A percentile compares a stretch with the other conserved stretches of the same genome.
Conservation (phyloP, 2,888 invertebrate species). For the Oligia latruncula region DNA sequence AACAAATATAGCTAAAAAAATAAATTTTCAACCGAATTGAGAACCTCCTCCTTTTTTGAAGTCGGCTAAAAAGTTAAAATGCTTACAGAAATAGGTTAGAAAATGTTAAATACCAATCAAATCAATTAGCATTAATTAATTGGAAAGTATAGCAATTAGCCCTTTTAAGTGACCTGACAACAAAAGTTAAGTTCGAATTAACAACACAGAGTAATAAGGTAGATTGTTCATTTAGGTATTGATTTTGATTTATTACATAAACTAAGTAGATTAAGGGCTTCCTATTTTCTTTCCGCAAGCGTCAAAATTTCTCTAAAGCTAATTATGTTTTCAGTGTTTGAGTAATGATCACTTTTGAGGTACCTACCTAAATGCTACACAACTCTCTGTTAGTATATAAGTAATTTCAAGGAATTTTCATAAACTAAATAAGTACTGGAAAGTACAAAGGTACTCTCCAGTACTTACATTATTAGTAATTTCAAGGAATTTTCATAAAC, state of each 20-base stretch:
- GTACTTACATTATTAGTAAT: background rate
- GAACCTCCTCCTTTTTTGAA: too few relatives aligned
- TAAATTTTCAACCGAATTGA: too few relatives aligned
- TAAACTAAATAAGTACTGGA: background rate
- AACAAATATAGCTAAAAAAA: too few relatives aligned
- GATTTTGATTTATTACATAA: slow-evolving; percentile 6
- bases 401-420: background rate
- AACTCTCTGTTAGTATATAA: background rate
- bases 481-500: background rate
- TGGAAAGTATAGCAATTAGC: background rate
- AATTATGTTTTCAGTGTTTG: background rate
- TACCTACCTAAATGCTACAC: background rate
- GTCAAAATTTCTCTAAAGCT: background rate
- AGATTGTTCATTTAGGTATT: slow-evolving; percentile 7
- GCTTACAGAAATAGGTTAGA: background rate
- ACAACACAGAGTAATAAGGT: slow-evolving; percentile 7
- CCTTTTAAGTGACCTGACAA: slow-evolving; percentile 7
- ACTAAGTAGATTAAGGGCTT: background rate
- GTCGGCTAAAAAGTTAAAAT: too few relatives aligned
- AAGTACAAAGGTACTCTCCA: background rate
- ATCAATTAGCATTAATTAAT: background rate
- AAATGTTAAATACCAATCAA: background rate
- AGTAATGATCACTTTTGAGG: slow-evolving; percentile 16
- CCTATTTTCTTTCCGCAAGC: background rate
- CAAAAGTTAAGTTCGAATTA: background rate